These are phyloP conservation scores for Drosophila formosana DNA, from an alignment of 2,888 invertebrate species.

Conservation along the genomic window DNA sequence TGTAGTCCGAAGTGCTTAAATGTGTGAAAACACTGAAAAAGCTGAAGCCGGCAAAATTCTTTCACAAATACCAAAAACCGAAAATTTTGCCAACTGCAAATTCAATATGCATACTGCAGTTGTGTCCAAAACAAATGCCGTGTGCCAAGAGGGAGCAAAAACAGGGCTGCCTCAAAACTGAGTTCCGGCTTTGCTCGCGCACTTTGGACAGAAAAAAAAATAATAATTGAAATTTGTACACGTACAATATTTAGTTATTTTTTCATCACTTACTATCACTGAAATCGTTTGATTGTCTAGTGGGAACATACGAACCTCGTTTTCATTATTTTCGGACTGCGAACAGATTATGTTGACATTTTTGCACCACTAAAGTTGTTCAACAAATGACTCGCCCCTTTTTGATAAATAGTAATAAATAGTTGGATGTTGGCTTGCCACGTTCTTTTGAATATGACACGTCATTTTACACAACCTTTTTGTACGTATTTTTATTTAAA, in stretches of 20 bases:
- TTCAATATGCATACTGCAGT: conserved; percentile 29
- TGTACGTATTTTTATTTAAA: neutral
- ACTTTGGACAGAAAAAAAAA: neutral
- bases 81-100: conserved; percentile 14
- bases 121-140: conserved; percentile 21
- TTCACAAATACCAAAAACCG: conserved; percentile 26
- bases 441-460: neutral
- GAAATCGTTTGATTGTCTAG: neutral
- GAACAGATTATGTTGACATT: neutral
- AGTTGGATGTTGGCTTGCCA: neutral
- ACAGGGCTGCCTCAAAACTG: no score
- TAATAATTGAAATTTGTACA: no score
- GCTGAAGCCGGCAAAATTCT: conserved; percentile 23
- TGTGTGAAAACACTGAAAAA: conserved; percentile 8
- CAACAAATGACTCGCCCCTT: neutral
- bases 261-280: no score
- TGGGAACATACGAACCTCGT: neutral
- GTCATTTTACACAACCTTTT: neutral
- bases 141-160: neutral
- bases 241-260: no score
- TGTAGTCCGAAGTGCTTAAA: neutral
- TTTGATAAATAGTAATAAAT: neutral
- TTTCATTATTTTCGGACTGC: neutral
- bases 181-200: neutral
- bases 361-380: neutral